Evolutionary conservation across 2,797 vertebrate genomes (phyloP).

Genomic region (Enteromius anoplus): DNA sequence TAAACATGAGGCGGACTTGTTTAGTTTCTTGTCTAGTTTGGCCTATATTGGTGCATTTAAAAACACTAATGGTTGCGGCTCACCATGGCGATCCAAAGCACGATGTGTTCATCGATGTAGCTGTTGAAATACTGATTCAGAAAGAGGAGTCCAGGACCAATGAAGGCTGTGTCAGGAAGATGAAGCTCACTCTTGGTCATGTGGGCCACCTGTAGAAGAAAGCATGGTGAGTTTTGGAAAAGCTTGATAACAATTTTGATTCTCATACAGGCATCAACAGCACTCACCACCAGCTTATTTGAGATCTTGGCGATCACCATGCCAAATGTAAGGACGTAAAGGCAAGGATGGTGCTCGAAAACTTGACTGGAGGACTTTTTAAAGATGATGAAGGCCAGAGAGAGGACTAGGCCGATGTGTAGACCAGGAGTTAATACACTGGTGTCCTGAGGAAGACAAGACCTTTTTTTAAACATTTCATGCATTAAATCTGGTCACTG

Average conservation of each 20-base stretch:
- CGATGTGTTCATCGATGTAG: conserved; percentile 90
- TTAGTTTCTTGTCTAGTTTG: neutral
- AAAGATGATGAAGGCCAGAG: conserved; percentile 92
- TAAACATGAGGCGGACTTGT: conserved; percentile 59
- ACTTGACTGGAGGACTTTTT: conserved; percentile 92
- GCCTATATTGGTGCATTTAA: neutral
- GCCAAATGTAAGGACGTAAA: conserved; percentile 93
- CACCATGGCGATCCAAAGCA: conserved; percentile 95
- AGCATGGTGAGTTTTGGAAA: neutral
- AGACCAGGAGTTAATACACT: conserved; percentile 93
- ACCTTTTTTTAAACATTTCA: neutral
- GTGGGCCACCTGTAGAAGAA: conserved; percentile 85
- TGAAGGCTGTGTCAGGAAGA: conserved; percentile 91
- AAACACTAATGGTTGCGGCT: conserved; percentile 60
- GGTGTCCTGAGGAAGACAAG: conserved; percentile 83
- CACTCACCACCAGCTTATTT: conserved; percentile 93
- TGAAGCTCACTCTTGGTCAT: conserved; percentile 97
- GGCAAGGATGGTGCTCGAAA: conserved; percentile 91
- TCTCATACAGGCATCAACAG: neutral
- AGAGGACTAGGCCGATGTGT: conserved; percentile 90
- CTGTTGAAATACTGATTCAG: conserved; percentile 98
- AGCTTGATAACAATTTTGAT: neutral
- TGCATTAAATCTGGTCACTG: neutral
- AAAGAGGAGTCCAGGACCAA: conserved; percentile 94
- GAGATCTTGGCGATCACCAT: conserved; percentile 93